These are phyloP conservation scores for Crossocerus cetratus DNA, from an alignment of 2,888 invertebrate genomes.

Conservation along the genomic window DNA sequence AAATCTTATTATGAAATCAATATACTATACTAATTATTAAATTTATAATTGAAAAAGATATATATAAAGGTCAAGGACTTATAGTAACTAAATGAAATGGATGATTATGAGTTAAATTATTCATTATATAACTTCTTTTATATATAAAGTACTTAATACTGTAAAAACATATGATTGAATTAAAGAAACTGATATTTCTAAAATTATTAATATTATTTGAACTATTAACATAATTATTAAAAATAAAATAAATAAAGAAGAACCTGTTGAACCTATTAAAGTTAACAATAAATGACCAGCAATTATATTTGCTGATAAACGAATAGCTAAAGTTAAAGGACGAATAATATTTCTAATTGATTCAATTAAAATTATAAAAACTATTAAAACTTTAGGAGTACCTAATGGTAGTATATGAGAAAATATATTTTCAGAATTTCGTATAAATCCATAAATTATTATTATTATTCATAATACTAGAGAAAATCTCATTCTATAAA, in stretches of 20 bases:
- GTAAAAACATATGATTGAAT: constrained; percentile 85
- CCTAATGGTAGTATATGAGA: constrained; percentile 84
- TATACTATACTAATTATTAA: neutral
- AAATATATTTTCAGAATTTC: constrained; percentile 82
- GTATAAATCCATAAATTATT: constrained; percentile 83
- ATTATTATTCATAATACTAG: constrained; percentile 82
- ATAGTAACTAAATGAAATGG: constrained; percentile 10
- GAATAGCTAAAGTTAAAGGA: constrained; percentile 84
- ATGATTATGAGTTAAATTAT: neutral
- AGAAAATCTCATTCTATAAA: constrained; percentile 81
- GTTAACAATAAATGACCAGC: constrained; percentile 83
- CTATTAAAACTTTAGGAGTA: constrained; percentile 82
- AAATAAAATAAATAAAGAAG: constrained; percentile 66
- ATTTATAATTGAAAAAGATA: constrained; percentile 1
- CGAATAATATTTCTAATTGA: constrained; percentile 86
- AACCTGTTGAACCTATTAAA: constrained; percentile 77
- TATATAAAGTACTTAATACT: constrained; percentile 82
- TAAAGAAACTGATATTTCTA: constrained; percentile 81
- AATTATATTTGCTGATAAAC: constrained; percentile 87
- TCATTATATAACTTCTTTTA: constrained; percentile 79
- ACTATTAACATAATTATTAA: constrained; percentile 70
- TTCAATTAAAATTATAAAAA: constrained; percentile 87
- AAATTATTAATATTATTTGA: constrained; percentile 79
- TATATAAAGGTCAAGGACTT: constrained; percentile 12
- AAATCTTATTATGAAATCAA: constrained; percentile 1